Percentiles rank a stretch among this genome's conserved stretches.
These are phyloP conservation scores for Leptoteleia sp. DNA, from an alignment of 1,140 invertebrate species.

Conservation along the genomic window DNA sequence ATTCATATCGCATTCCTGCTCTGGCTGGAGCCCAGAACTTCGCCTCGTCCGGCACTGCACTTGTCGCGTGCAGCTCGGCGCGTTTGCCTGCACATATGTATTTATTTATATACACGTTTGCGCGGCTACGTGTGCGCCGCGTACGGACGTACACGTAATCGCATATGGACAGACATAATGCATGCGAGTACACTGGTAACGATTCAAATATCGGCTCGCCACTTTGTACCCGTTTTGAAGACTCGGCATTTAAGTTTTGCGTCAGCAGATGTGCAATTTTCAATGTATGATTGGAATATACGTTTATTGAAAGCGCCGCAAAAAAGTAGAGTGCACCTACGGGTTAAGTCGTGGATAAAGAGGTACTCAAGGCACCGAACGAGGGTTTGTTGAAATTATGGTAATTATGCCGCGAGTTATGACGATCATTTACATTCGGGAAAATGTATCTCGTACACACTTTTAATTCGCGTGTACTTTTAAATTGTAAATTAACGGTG, in stretches of 20 bases:
- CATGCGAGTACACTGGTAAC: conserved; percentile 56
- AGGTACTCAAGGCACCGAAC: conserved; percentile 36
- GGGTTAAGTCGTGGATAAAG: conserved; percentile 42
- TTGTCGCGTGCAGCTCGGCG: conserved; percentile 63
- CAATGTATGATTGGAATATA: conserved; percentile 55
- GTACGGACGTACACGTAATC: conserved; percentile 33
- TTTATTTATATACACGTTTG: conserved; percentile 33
- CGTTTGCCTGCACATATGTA: conserved; percentile 32
- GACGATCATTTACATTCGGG: conserved; percentile 19
- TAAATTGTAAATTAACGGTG: background rate
- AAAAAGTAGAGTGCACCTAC: conserved; percentile 30
- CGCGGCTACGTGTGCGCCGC: conserved; percentile 19
- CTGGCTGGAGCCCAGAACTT: conserved; percentile 65
- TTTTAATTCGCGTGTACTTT: background rate
- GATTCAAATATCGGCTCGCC: conserved; percentile 62
- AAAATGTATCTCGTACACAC: conserved; percentile 11
- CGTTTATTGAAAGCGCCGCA: conserved; percentile 50
- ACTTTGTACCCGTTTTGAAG: conserved; percentile 59
- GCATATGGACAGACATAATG: conserved; percentile 46
- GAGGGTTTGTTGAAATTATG: conserved; percentile 56
- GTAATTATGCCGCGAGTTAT: conserved; percentile 23
- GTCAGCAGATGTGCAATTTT: conserved; percentile 59
- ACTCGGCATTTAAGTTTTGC: conserved; percentile 52
- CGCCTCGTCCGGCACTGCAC: conserved; percentile 60
- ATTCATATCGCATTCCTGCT: conserved; percentile 76